These are phyloP conservation scores for Porites divaricata DNA, from an alignment of 92 coral and sea anemone genomes.

Conservation along the genomic window DNA sequence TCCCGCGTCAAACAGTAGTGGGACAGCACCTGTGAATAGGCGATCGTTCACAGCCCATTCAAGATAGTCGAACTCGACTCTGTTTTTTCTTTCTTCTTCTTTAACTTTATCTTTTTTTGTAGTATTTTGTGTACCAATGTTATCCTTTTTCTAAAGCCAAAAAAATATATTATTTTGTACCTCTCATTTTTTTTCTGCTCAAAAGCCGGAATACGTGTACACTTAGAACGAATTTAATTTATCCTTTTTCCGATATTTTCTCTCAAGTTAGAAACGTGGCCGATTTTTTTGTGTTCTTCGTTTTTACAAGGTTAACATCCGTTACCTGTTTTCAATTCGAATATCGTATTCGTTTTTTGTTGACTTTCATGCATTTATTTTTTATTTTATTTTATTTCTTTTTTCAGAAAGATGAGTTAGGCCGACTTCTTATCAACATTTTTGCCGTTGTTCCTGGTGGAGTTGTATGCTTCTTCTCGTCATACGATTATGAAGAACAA, in stretches of 20 bases:
- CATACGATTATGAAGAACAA: constrained; percentile 90
- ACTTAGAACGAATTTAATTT: too few species aligned
- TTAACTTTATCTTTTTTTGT: too few species aligned
- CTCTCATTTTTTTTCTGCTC: too few species aligned
- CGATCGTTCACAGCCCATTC: constrained; percentile 91
- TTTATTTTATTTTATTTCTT: background rate
- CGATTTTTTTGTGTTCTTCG: too few species aligned
- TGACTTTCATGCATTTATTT: background rate
- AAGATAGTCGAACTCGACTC: constrained; percentile 80
- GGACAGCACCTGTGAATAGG: constrained; percentile 99
- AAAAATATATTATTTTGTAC: too few species aligned
- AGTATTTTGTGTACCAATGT: too few species aligned
- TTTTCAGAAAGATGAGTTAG: constrained; percentile 85
- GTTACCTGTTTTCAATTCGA: too few species aligned
- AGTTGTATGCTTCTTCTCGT: constrained; percentile 93
- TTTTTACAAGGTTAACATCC: too few species aligned
- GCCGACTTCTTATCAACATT: constrained; percentile 85
- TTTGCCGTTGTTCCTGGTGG: constrained; percentile 94
- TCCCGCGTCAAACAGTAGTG: constrained; percentile 99
- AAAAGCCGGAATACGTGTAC: too few species aligned
- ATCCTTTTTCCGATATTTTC: too few species aligned
- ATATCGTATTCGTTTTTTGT: background rate
- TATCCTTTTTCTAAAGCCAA: too few species aligned
- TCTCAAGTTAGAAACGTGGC: too few species aligned
- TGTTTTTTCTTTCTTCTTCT: constrained; percentile 23